Conservation (phyloP, 53 echinoderm and acorn worm species). For the Temnopleurus reevesii region DNA sequence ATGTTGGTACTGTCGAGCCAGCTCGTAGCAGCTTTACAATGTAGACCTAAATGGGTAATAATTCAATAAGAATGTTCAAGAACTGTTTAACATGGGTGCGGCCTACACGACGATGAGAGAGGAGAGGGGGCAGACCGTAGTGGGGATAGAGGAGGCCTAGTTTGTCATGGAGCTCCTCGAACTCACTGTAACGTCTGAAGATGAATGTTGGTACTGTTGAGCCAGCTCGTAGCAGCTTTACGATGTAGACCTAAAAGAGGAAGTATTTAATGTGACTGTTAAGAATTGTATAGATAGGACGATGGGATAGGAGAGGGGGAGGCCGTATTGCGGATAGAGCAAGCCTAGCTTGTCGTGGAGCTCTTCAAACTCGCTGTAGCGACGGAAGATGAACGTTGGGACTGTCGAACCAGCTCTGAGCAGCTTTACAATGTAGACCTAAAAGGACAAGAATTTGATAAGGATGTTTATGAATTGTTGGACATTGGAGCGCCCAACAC, state of each 20-base stretch:
- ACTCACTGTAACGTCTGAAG: conserved; percentile 95
- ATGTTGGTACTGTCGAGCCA: no score
- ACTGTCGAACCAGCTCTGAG: conserved; percentile 75
- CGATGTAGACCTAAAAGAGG: conserved; percentile 83
- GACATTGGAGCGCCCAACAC: conserved; percentile 83
- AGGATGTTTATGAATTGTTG: no score
- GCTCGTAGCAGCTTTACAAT: no score
- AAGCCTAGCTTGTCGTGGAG: conserved; percentile 81
- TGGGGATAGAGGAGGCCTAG: conserved; percentile 77
- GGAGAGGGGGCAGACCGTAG: conserved; percentile 68
- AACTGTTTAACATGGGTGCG: conserved; percentile 97
- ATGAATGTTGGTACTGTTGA: conserved; percentile 86
- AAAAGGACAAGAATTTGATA: background rate
- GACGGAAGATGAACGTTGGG: conserved; percentile 94
- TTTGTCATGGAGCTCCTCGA: conserved; percentile 87
- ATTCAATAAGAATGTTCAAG: no score
- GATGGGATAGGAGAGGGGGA: conserved; percentile 74
- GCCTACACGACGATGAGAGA: conserved; percentile 77
- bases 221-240: conserved; percentile 72
- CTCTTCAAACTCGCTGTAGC: conserved; percentile 94
- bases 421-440: conserved; percentile 91
- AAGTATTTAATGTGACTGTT: no score
- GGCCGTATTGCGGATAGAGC: conserved; percentile 69
- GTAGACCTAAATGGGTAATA: no score
- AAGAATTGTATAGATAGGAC: no score